A percentile compares a stretch with the other conserved stretches of the same genome.
These are phyloP conservation scores for Orgyia antiqua DNA, from an alignment of 2,888 invertebrate species.

Conservation along the genomic window DNA sequence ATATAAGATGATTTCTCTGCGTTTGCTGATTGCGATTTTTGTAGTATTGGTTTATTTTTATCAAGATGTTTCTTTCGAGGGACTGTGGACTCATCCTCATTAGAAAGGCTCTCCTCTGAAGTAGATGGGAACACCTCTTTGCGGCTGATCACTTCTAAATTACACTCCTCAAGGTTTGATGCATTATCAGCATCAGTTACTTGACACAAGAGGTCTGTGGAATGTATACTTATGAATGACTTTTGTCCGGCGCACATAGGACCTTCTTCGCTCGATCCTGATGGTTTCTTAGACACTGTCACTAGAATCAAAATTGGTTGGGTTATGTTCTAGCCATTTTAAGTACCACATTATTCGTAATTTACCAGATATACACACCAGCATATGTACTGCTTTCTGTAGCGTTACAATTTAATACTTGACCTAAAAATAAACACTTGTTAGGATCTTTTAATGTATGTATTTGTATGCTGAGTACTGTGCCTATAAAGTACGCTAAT, in stretches of 20 bases:
- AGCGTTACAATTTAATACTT: not conserved
- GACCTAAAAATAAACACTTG: no score
- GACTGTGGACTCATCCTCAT: slow-evolving; percentile 53
- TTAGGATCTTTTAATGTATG: no score
- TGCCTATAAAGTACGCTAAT: no score
- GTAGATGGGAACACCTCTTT: slow-evolving; percentile 71
- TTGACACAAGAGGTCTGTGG: slow-evolving; percentile 68
- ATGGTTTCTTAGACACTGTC: slow-evolving; percentile 63
- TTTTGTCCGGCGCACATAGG: slow-evolving; percentile 52
- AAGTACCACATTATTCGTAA: not conserved
- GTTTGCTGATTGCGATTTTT: slow-evolving; percentile 34
- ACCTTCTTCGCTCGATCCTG: slow-evolving; percentile 39
- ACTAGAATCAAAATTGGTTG: slow-evolving; percentile 41
- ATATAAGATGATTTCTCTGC: slow-evolving; percentile 44
- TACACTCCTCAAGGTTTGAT: slow-evolving; percentile 55
- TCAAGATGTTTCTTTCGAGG: slow-evolving; percentile 38
- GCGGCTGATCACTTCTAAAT: slow-evolving; percentile 63
- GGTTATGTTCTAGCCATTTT: no score
- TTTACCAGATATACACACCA: no score
- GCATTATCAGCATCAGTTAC: slow-evolving; percentile 44
- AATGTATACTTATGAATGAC: slow-evolving; percentile 71
- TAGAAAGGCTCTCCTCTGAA: slow-evolving; percentile 67
- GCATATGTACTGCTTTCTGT: no score
- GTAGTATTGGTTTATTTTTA: slow-evolving; percentile 34
- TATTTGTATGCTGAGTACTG: no score